Conservation (phyloP, 1,140 invertebrate species). For the Mizuhopecten yessoensis region DNA sequence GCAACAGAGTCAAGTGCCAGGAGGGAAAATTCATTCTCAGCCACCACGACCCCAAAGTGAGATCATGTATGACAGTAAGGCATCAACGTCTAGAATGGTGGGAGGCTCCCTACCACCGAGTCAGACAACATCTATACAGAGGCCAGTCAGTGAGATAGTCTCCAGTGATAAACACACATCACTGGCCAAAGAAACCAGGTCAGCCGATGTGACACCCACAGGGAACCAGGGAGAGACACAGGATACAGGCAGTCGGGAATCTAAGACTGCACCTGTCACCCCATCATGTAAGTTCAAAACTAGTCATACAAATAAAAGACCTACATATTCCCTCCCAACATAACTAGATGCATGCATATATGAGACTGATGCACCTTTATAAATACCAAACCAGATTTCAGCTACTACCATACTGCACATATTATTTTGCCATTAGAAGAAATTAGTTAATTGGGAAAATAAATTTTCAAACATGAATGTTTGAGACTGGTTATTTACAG, state of each 20-base stretch:
- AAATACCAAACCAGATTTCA: no score
- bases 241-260: background rate
- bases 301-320: no score
- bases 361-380: no score
- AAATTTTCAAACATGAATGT: no score
- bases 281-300: constrained; percentile 30
- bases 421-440: no score
- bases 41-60: background rate
- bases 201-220: background rate
- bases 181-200: background rate
- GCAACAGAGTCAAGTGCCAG: background rate
- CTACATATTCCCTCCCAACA: no score
- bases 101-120: background rate
- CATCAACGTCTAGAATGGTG: background rate
- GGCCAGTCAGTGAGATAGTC: constrained; percentile 10
- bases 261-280: background rate
- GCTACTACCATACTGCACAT: no score
- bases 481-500: no score
- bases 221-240: background rate
- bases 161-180: background rate
- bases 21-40: background rate
- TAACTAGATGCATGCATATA: no score
- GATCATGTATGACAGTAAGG: background rate
- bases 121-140: background rate
- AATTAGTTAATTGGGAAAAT: no score